phyloP scores from a whole-genome alignment of 2,888 invertebrate species.

The Lithophane semibrunnea region DNA sequence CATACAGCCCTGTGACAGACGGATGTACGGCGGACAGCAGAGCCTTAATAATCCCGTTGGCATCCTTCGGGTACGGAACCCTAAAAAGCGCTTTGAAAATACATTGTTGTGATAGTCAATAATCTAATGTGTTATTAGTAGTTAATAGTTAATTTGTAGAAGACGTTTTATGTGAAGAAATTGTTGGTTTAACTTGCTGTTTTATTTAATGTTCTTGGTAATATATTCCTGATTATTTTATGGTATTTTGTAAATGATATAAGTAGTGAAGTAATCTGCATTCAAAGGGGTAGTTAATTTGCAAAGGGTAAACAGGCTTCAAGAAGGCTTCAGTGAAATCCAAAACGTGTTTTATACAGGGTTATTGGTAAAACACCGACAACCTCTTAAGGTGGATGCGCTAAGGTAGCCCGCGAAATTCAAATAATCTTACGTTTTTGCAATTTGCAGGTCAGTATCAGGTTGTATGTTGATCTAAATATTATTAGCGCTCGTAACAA shows the following conservation, averaged over 20 bases:
- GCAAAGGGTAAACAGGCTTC: neutral
- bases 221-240: constrained; percentile 22
- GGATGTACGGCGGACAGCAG: too few relatives aligned
- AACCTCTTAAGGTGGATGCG: too few relatives aligned
- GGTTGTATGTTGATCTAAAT: too few relatives aligned
- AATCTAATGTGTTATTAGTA: constrained; percentile 38
- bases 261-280: neutral
- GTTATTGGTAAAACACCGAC: too few relatives aligned
- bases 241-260: constrained; percentile 7
- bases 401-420: too few relatives aligned
- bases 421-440: too few relatives aligned
- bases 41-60: neutral
- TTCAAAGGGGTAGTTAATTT: neutral
- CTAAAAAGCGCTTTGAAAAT: constrained; percentile 22
- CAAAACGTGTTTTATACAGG: neutral
- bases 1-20: too few relatives aligned
- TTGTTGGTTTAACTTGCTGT: constrained; percentile 16
- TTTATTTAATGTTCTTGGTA: constrained; percentile 8
- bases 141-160: constrained; percentile 10
- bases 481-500: too few relatives aligned
- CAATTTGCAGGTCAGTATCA: too few relatives aligned
- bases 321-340: neutral
- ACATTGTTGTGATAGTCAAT: constrained; percentile 50
- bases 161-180: constrained; percentile 45
- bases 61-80: neutral